Evolutionary conservation across 2,797 vertebrate species (phyloP).

Genomic region (Xerus rutilus): DNA sequence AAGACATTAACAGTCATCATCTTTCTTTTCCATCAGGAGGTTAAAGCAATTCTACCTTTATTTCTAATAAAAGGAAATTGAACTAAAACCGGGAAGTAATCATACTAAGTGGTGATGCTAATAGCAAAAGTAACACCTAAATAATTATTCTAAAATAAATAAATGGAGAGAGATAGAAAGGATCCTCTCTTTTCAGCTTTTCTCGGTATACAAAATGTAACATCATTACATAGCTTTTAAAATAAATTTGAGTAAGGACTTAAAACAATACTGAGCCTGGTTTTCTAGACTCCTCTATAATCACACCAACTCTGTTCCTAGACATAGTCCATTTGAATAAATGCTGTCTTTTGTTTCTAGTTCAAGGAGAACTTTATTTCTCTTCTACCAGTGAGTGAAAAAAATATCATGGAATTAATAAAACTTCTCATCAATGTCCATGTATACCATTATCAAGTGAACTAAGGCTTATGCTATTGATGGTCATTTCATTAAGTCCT

Average conservation of each 20-base stretch:
- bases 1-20: constrained; percentile 47
- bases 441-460: neutral
- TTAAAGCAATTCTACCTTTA: constrained; percentile 61
- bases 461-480: neutral
- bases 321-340: neutral
- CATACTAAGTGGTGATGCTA: constrained; percentile 39
- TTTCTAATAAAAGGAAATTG: constrained; percentile 60
- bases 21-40: constrained; percentile 62
- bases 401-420: neutral
- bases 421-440: neutral
- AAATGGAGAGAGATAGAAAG: neutral
- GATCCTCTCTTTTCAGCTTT: neutral
- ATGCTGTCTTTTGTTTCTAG: neutral
- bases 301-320: neutral
- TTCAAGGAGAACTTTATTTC: constrained; percentile 6
- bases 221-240: neutral
- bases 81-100: constrained; percentile 57
- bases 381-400: neutral
- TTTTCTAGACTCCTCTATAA: neutral
- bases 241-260: constrained; percentile 39
- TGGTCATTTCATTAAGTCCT: neutral
- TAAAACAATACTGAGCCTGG: neutral
- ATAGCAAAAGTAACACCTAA: constrained; percentile 33
- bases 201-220: neutral
- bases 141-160: constrained; percentile 70